A percentile compares a stretch with the other conserved stretches of the same genome.
phyloP scores from a whole-genome alignment of 2,113 vertebrate species.

The Okapia johnstoni region DNA sequence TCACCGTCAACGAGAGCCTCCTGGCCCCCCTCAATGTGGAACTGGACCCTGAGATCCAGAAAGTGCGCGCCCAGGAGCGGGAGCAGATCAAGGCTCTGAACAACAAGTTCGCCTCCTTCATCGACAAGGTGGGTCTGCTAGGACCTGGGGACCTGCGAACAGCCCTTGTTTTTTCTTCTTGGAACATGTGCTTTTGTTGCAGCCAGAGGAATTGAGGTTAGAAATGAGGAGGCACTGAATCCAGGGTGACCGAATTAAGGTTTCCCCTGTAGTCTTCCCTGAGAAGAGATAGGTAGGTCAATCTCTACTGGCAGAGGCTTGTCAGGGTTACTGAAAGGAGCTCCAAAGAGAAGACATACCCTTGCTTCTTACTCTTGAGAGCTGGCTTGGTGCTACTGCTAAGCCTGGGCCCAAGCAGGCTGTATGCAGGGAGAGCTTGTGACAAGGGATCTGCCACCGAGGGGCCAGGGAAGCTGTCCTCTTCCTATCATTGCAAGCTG shows the following conservation, averaged over 20 bases:
- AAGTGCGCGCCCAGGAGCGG: constrained; percentile 82
- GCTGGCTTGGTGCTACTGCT: neutral
- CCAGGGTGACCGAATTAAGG: neutral
- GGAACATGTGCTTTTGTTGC: neutral
- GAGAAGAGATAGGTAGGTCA: neutral
- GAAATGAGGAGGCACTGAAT: neutral
- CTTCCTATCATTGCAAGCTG: neutral
- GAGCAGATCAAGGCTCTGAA: constrained; percentile 87
- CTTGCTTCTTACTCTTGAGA: neutral
- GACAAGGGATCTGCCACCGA: neutral
- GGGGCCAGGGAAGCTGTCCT: neutral
- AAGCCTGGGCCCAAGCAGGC: neutral
- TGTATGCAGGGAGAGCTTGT: neutral
- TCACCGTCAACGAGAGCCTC: constrained; percentile 84
- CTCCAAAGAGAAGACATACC: neutral
- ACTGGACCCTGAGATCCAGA: constrained; percentile 84
- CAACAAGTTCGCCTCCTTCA: constrained; percentile 85
- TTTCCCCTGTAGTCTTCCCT: neutral
- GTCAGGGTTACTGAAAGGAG: neutral
- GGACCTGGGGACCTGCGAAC: neutral
- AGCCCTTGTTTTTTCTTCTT: neutral
- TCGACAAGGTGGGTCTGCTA: constrained; percentile 81
- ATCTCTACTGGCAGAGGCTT: neutral
- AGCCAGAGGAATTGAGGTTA: neutral
- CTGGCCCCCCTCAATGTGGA: constrained; percentile 82